phyloP scores from a whole-genome alignment of 1,140 invertebrate species.

The Wiebesia pumilae region DNA sequence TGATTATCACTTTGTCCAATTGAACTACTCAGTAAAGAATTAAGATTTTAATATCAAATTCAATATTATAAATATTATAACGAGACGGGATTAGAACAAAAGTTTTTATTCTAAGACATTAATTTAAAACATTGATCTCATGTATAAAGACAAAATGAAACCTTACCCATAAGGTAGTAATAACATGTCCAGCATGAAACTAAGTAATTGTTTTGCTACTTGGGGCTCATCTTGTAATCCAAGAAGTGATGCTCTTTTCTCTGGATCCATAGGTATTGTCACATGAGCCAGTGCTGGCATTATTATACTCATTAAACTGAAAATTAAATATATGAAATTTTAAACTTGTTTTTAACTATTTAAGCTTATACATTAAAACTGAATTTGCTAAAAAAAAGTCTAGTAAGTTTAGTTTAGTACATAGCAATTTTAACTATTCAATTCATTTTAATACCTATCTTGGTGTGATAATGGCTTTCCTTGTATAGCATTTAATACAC shows the following conservation, averaged over 20 bases:
- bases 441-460: constrained; percentile 80
- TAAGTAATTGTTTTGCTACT: constrained; percentile 82
- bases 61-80: not conserved
- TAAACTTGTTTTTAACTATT: not conserved
- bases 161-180: constrained; percentile 89
- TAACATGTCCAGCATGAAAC: constrained; percentile 88
- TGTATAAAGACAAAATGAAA: constrained; percentile 38
- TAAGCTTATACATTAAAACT: not conserved
- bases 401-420: not conserved
- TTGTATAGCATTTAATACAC: constrained; percentile 85
- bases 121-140: constrained; percentile 32
- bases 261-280: constrained; percentile 80
- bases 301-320: constrained; percentile 85
- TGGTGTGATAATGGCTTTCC: constrained; percentile 89
- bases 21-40: constrained; percentile 52
- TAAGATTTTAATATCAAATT: not conserved
- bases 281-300: constrained; percentile 86
- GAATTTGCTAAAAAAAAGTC: not conserved
- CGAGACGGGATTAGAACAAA: not conserved
- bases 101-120: not conserved
- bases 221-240: constrained; percentile 78
- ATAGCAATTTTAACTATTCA: constrained; percentile 32
- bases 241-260: constrained; percentile 79
- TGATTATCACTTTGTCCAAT: constrained; percentile 65
- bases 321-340: constrained; percentile 58